These are phyloP conservation scores for Sinopyrophorus schimmeli DNA, from an alignment of 2,888 invertebrate species.

Conservation along the genomic window DNA sequence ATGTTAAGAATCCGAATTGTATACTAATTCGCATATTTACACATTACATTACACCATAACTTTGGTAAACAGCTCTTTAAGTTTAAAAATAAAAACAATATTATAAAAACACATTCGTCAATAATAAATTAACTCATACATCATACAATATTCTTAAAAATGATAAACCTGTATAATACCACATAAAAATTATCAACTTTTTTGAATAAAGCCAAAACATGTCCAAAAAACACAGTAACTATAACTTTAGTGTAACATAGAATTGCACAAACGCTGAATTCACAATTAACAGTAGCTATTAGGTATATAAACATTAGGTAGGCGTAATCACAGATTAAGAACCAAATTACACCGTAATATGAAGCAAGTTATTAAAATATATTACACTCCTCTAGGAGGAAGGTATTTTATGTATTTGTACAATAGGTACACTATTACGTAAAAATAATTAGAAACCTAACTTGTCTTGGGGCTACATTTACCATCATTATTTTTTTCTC, in stretches of 20 bases:
- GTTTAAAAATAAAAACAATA: slow-evolving; percentile 25
- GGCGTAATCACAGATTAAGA: slow-evolving; percentile 54
- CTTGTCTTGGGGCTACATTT: slow-evolving; percentile 28
- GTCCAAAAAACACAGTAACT: slow-evolving; percentile 23
- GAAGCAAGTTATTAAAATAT: slow-evolving; percentile 46
- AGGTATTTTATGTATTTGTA: slow-evolving; percentile 37
- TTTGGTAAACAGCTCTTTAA: slow-evolving; percentile 42
- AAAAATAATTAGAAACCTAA: slow-evolving; percentile 27
- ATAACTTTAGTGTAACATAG: slow-evolving; percentile 25
- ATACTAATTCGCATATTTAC: slow-evolving; percentile 46
- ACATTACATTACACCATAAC: slow-evolving; percentile 50
- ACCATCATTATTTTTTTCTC: slow-evolving; percentile 16
- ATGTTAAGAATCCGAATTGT: slow-evolving; percentile 46
- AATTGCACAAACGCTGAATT: slow-evolving; percentile 33
- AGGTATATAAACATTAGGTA: slow-evolving; percentile 50
- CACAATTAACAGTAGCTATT: slow-evolving; percentile 49
- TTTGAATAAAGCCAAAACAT: too few relatives aligned
- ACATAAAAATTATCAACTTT: too few relatives aligned
- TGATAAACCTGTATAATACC: too few relatives aligned
- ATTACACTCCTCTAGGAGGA: slow-evolving; percentile 39
- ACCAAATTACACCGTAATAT: slow-evolving; percentile 44
- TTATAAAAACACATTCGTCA: slow-evolving; percentile 18
- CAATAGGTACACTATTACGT: slow-evolving; percentile 34
- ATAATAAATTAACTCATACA: slow-evolving; percentile 15
- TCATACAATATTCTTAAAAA: background rate